Evolutionary conservation across 2,888 invertebrate species (phyloP).

Genomic region (Heliconius ismenius): DNA sequence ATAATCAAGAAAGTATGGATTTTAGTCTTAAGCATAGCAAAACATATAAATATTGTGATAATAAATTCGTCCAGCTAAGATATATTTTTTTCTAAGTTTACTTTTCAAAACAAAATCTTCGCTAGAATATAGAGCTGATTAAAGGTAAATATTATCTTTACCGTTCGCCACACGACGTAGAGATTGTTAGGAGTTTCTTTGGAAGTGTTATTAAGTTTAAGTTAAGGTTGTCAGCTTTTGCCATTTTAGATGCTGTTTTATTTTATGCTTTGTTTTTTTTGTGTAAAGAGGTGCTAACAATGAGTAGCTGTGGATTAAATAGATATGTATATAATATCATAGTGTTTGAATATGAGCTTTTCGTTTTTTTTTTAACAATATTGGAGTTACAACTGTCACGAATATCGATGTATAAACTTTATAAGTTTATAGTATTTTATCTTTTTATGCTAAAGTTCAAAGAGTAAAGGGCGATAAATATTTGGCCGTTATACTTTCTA

Average conservation of each 20-base stretch:
- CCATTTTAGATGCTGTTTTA: background rate
- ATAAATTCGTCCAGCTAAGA: background rate
- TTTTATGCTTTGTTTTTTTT: background rate
- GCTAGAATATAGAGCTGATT: background rate
- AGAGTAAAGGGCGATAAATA: background rate
- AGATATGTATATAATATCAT: too few species aligned
- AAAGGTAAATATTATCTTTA: slow-evolving; percentile 4
- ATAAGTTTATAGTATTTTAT: background rate
- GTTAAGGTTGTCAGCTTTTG: background rate
- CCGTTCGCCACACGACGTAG: background rate
- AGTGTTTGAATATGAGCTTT: background rate
- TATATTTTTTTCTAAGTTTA: background rate
- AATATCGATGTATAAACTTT: background rate
- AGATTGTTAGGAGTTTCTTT: slow-evolving; percentile 8
- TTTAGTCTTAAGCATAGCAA: background rate
- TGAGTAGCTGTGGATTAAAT: too few species aligned
- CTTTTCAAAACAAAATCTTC: background rate
- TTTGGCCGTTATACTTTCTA: too few species aligned
- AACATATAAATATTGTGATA: background rate
- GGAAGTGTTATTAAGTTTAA: slow-evolving; percentile 3
- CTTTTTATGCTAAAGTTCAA: background rate
- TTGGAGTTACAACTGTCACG: too few species aligned
- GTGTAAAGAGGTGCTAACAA: background rate
- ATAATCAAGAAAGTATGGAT: background rate
- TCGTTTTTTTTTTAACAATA: background rate